phyloP scores from a whole-genome alignment of 2,888 invertebrate species.

The Unio delphinus region DNA sequence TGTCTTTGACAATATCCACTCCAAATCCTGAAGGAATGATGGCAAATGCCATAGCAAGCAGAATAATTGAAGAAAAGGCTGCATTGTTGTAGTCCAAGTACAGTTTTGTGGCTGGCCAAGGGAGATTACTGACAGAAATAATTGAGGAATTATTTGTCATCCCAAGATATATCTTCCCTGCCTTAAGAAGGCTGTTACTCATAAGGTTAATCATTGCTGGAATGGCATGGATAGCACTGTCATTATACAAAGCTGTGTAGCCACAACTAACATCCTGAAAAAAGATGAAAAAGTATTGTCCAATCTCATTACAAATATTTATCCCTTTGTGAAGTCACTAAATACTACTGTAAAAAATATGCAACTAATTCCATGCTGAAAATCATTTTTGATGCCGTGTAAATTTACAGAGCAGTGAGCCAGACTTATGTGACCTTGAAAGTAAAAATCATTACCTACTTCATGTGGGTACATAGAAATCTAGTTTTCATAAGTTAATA shows the following conservation, averaged over 20 bases:
- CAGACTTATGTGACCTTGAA: no score
- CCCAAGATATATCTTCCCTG: slow-evolving; percentile 7
- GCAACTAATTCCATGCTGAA: no score
- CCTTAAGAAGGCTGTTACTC: slow-evolving; percentile 42
- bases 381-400: no score
- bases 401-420: no score
- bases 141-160: slow-evolving; percentile 3
- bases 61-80: slow-evolving; percentile 81
- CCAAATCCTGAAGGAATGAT: slow-evolving; percentile 84
- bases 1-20: slow-evolving; percentile 86
- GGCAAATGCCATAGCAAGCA: slow-evolving; percentile 87
- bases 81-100: slow-evolving; percentile 77
- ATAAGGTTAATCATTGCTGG: slow-evolving; percentile 75
- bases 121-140: slow-evolving; percentile 37
- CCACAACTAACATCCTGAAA: slow-evolving; percentile 14
- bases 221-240: slow-evolving; percentile 84
- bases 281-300: no score
- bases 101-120: slow-evolving; percentile 40
- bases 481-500: no score
- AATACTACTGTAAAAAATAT: no score
- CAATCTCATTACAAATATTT: no score
- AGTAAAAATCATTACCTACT: no score
- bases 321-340: no score
- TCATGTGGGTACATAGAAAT: no score
- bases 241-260: slow-evolving; percentile 75